These are phyloP conservation scores for Alaudala cheleensis DNA, from an alignment of 2,113 vertebrate species.

Conservation along the genomic window DNA sequence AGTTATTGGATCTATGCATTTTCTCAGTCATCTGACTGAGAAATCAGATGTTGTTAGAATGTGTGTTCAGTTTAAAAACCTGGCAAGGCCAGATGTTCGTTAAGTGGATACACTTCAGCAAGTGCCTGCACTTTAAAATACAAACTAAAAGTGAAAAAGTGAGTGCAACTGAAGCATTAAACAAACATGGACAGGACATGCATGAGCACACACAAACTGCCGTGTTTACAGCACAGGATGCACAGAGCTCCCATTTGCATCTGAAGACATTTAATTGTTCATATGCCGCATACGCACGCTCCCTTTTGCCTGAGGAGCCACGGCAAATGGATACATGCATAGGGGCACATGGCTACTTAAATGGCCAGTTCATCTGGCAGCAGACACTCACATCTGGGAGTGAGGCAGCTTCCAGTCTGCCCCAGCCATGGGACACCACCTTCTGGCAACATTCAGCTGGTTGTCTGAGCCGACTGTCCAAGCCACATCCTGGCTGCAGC, in stretches of 20 bases:
- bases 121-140: constrained; percentile 61
- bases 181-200: constrained; percentile 58
- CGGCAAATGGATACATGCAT: not conserved
- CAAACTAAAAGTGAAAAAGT: constrained; percentile 26
- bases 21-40: not conserved
- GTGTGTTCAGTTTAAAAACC: constrained; percentile 38
- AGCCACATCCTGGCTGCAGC: not conserved
- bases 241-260: constrained; percentile 18
- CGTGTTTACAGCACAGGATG: not conserved
- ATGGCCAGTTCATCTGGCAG: not conserved
- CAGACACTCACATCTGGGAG: not conserved
- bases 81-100: constrained; percentile 57
- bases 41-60: constrained; percentile 49
- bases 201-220: constrained; percentile 53
- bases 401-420: not conserved
- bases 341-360: not conserved
- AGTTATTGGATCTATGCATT: not conserved
- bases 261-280: not conserved
- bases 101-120: constrained; percentile 65
- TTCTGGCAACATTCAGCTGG: not conserved
- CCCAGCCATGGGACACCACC: not conserved
- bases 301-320: not conserved
- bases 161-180: constrained; percentile 49
- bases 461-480: not conserved
- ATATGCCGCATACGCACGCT: not conserved